These are phyloP conservation scores for Diabrotica undecimpunctata DNA, from an alignment of 1,140 invertebrate genomes.

Conservation along the genomic window DNA sequence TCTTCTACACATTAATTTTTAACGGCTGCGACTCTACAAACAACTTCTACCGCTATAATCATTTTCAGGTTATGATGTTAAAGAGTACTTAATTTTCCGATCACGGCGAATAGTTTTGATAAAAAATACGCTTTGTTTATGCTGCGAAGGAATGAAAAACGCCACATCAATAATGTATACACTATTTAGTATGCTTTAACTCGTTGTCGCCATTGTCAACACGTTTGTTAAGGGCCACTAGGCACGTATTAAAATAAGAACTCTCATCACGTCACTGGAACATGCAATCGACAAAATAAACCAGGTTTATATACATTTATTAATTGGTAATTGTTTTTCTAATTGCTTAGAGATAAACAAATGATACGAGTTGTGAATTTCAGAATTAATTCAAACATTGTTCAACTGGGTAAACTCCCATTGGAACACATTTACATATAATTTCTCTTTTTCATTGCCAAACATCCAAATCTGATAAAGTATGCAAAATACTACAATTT, in stretches of 20 bases:
- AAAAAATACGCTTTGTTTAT: conserved; percentile 1
- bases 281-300: conserved; percentile 9
- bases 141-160: neutral
- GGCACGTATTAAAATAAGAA: conserved; percentile 4
- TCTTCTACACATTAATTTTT: no score
- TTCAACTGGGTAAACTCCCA: no score
- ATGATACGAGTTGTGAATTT: no score
- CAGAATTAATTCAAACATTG: no score
- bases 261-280: conserved; percentile 3
- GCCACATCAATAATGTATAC: conserved; percentile 2
- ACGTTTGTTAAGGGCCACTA: conserved; percentile 6
- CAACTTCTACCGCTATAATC: neutral
- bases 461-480: no score
- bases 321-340: conserved; percentile 4
- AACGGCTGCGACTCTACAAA: no score
- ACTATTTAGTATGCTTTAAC: neutral
- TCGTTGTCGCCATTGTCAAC: conserved; percentile 2
- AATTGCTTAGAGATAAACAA: neutral
- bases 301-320: conserved; percentile 7
- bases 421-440: no score
- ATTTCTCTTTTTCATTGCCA: no score
- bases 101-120: neutral
- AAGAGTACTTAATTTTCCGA: neutral
- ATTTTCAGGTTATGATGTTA: neutral
- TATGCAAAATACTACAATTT: no score